Base-by-base conservation (phyloP, 2,113 vertebrate species). In the Brachyistius frenatus region DNA sequence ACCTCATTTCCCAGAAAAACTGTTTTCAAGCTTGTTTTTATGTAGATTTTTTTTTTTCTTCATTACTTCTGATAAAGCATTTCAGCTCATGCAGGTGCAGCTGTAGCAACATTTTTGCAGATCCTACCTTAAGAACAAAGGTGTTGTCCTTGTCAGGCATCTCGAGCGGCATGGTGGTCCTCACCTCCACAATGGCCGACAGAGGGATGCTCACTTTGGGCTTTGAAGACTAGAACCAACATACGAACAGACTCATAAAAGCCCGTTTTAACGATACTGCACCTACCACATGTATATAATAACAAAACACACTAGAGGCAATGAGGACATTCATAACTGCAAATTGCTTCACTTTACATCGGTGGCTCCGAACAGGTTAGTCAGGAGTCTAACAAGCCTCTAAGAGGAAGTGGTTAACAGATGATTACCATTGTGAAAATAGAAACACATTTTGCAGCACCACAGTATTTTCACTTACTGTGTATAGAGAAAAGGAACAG, bases 101-200 rank as follows among this genome's bases (percentile, higher is more conserved):
- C 3, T 37, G 15, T 66, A 46, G 46, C 67, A 37, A 30, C 49
- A 8, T 30, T 52, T 36, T 36, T 62, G 23, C 36, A 23, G 33
- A 41, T 13, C 32, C 35, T 93, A 99, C 98, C 97, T 99, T 99
- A 0, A 99, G 95, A 73, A 99, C 98, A 0, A 99, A 99, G 0
- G 98, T 99, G 92, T 99, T 99, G 94, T 99, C 98, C 76, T 97
- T 99, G 93, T 99, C 98, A 0, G 98, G 98, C 98, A 99, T 99
- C 93, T 99, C 98, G 91, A 99, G 90, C 0, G 98, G 98, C 97
- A 99, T 99, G 61, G 98, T 99, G 82, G 98, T 99, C 81, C 98
- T 95, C 66, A 99, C 98, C 93, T 99, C 98, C 15, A 98, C 95
- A 56, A 99, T 98, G 79, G 97, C 96, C 0, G 97, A 96, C 33